Evolutionary conservation across 2,797 vertebrate species (phyloP).

Genomic region (Galago senegalensis): DNA sequence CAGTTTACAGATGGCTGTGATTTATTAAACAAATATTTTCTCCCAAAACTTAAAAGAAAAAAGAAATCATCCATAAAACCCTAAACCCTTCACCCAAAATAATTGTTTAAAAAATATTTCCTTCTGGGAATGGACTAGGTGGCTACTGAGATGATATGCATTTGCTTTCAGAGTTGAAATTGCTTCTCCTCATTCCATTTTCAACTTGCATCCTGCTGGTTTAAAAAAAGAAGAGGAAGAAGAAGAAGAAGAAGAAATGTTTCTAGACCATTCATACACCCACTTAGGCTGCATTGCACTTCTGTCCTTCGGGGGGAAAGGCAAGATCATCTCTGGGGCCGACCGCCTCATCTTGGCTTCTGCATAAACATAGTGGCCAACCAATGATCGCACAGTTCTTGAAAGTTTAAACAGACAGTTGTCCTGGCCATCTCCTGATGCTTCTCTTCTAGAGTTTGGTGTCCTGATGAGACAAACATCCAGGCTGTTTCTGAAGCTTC

Average conservation of each 20-base stretch:
- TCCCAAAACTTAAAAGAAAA: constrained; percentile 26
- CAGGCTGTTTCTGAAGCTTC: constrained; percentile 86
- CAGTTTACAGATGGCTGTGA: constrained; percentile 13
- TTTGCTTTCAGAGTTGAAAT: constrained; percentile 82
- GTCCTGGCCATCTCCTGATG: constrained; percentile 57
- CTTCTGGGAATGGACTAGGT: constrained; percentile 70
- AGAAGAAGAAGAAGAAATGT: constrained; percentile 88
- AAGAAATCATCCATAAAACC: constrained; percentile 73
- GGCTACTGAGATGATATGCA: constrained; percentile 77
- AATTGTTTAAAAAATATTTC: constrained; percentile 59
- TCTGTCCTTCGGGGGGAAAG: constrained; percentile 82
- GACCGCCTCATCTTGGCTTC: constrained; percentile 76
- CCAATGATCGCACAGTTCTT: constrained; percentile 65
- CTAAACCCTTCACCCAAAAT: constrained; percentile 77
- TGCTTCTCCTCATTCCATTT: constrained; percentile 81
- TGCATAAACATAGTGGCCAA: constrained; percentile 62
- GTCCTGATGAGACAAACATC: constrained; percentile 69
- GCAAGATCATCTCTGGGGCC: constrained; percentile 75
- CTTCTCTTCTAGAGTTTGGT: constrained; percentile 80
- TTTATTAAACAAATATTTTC: constrained; percentile 53
- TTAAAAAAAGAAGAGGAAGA: constrained; percentile 54
- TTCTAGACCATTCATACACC: constrained; percentile 87
- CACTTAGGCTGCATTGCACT: constrained; percentile 87
- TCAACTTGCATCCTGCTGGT: constrained; percentile 85
- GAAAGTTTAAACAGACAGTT: constrained; percentile 83